A percentile compares a stretch with the other conserved stretches of the same genome.
phyloP scores from a whole-genome alignment of 2,113 vertebrate species.

The Cygnus atratus region DNA sequence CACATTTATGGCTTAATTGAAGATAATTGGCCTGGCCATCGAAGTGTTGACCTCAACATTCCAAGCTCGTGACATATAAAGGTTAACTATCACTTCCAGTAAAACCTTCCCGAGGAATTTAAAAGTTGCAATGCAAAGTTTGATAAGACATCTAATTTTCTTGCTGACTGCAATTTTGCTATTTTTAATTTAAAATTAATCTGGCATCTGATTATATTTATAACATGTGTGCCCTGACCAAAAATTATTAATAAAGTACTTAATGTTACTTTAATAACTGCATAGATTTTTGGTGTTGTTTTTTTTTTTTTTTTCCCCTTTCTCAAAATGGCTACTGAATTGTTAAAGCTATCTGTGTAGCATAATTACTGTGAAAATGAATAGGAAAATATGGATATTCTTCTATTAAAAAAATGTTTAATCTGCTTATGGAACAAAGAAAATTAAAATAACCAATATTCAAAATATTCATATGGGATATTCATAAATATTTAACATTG shows the following conservation, averaged over 20 bases:
- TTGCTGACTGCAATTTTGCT: slow-evolving; percentile 48
- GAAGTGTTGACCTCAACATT: slow-evolving; percentile 46
- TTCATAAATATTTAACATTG: neutral
- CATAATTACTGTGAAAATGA: neutral
- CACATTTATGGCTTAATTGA: slow-evolving; percentile 66
- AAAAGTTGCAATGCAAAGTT: slow-evolving; percentile 29
- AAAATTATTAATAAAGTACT: neutral
- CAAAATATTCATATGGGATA: neutral
- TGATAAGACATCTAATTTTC: slow-evolving; percentile 40
- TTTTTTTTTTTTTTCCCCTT: neutral
- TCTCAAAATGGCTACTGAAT: neutral
- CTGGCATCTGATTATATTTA: slow-evolving; percentile 28
- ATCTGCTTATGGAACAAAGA: neutral
- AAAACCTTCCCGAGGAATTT: slow-evolving; percentile 64
- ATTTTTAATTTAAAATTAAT: slow-evolving; percentile 28
- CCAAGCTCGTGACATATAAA: slow-evolving; percentile 50
- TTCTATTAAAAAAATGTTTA: neutral
- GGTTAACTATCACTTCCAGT: slow-evolving; percentile 73
- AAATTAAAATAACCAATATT: neutral
- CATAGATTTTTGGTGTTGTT: neutral
- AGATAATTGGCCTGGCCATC: slow-evolving; percentile 50
- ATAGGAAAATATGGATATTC: neutral
- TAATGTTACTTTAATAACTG: slow-evolving; percentile 31
- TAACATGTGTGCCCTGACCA: neutral
- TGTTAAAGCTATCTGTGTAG: neutral